A percentile compares a stretch with the other conserved stretches of the same genome.
These are phyloP conservation scores for Lepidochitona cinerea DNA, from an alignment of 2,888 invertebrate genomes.

Conservation along the genomic window DNA sequence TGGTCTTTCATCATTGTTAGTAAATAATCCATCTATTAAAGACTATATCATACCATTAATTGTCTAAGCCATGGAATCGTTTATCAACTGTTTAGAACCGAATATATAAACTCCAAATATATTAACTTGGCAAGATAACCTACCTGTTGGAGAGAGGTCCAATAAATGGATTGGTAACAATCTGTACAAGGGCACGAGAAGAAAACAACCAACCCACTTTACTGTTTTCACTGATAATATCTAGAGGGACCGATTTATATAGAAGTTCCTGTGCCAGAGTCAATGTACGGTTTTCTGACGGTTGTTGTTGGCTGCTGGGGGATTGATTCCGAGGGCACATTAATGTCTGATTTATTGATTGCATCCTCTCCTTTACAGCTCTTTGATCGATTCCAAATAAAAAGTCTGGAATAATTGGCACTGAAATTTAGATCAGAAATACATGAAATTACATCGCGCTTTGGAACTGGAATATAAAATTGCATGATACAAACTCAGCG, in stretches of 20 bases:
- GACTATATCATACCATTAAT: too few relatives aligned
- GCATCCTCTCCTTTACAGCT: conserved; percentile 20
- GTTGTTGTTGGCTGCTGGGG: not conserved
- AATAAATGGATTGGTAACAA: conserved; percentile 82
- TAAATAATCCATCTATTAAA: too few relatives aligned
- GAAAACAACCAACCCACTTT: conserved; percentile 73
- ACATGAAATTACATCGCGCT: too few relatives aligned
- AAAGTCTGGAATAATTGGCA: conserved; percentile 86
- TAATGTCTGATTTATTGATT: not conserved
- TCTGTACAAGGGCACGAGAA: conserved; percentile 85
- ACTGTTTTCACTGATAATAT: conserved; percentile 59
- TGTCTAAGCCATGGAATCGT: too few relatives aligned
- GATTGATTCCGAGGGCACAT: not conserved
- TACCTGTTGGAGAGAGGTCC: conserved; percentile 77
- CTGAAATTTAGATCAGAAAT: conserved; percentile 74
- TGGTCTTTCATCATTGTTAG: too few relatives aligned
- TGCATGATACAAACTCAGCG: too few relatives aligned
- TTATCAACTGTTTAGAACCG: too few relatives aligned
- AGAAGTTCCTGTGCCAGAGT: conserved; percentile 2
- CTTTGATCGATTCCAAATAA: conserved; percentile 73
- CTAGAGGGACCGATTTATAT: conserved; percentile 30
- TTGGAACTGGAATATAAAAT: too few relatives aligned
- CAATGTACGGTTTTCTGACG: not conserved
- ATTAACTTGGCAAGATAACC: too few relatives aligned
- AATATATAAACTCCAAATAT: too few relatives aligned